Conservation (phyloP, 2,888 invertebrate genomes). For the Malthinus seriepunctatus region DNA sequence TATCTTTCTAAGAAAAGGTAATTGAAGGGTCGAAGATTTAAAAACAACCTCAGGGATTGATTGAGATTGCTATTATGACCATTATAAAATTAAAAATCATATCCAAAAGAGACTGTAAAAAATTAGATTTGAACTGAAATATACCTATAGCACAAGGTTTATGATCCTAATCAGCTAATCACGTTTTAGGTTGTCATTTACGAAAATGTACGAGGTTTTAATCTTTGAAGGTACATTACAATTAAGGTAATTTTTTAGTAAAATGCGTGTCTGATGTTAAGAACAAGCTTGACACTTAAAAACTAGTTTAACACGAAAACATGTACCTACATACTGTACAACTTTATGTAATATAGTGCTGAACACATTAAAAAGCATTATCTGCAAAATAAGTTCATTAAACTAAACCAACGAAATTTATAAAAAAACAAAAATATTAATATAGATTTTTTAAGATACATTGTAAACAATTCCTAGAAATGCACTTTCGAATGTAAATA, state of each 20-base stretch:
- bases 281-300: conserved; percentile 19
- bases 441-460: background rate
- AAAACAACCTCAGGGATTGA: no score
- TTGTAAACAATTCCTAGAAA: conserved; percentile 3
- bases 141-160: no score
- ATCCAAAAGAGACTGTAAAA: no score
- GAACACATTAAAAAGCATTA: conserved; percentile 13
- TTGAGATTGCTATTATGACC: no score
- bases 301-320: conserved; percentile 22
- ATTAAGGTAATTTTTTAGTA: conserved; percentile 7
- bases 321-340: conserved; percentile 8
- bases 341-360: conserved; percentile 14
- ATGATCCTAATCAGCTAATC: no score
- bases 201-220: no score
- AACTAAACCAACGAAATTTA: background rate
- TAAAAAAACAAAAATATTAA: background rate
- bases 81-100: no score
- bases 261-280: conserved; percentile 18
- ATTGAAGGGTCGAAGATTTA: no score
- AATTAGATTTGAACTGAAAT: no score
- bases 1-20: no score
- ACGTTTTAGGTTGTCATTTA: no score
- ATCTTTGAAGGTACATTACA: no score
- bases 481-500: conserved; percentile 3
- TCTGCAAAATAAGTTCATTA: conserved; percentile 22